phyloP scores from a whole-genome alignment of 1,140 invertebrate species.

The Antheraea mylitta region DNA sequence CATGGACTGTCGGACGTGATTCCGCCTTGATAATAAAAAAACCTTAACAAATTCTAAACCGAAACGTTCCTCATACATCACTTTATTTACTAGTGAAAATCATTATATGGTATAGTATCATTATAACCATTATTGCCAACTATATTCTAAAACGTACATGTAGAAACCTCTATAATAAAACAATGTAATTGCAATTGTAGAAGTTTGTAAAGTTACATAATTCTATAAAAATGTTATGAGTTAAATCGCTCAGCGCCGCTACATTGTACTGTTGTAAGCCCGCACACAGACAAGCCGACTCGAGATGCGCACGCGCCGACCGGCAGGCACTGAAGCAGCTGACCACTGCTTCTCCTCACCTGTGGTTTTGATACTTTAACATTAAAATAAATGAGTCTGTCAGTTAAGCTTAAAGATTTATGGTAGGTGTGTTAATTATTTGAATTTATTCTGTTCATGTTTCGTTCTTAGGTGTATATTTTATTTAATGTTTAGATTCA shows the following conservation, averaged over 20 bases:
- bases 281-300: conserved; percentile 42
- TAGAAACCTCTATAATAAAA: too few relatives aligned
- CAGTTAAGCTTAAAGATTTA: not conserved
- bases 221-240: not conserved
- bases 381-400: not conserved
- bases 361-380: conserved; percentile 44
- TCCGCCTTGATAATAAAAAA: too few relatives aligned
- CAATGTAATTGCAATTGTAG: too few relatives aligned
- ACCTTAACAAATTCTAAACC: too few relatives aligned
- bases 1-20: too few relatives aligned
- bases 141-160: too few relatives aligned
- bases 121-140: too few relatives aligned
- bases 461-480: not conserved
- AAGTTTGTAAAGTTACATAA: too few relatives aligned
- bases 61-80: too few relatives aligned
- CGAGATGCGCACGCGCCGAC: conserved; percentile 46
- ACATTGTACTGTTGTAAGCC: conserved; percentile 17
- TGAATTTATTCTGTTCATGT: not conserved
- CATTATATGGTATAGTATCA: too few relatives aligned
- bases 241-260: conserved; percentile 9
- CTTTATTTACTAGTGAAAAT: too few relatives aligned
- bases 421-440: not conserved
- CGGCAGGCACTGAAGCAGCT: conserved; percentile 39
- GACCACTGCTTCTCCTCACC: conserved; percentile 34
- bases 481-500: not conserved